Percentiles rank a stretch among this genome's conserved stretches.
Evolutionary conservation across 2,113 vertebrate genomes (phyloP).

Genomic region (Aegotheles bennettii): DNA sequence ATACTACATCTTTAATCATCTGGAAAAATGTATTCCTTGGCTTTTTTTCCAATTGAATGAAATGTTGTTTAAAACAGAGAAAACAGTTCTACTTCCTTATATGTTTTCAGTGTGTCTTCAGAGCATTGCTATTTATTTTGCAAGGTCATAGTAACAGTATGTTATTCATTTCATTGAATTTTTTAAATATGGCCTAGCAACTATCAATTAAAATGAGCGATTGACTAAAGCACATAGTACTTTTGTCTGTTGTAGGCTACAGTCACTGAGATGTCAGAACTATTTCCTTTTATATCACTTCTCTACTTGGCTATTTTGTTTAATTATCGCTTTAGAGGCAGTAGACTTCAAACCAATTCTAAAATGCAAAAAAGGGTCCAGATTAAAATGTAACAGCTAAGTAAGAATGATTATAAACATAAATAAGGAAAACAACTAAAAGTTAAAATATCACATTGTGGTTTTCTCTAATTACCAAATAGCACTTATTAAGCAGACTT

Average conservation of each 20-base stretch:
- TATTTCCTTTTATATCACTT: background rate
- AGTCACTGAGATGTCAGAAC: background rate
- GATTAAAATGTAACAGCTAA: background rate
- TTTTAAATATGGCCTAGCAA: conserved; percentile 3
- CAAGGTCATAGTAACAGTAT: background rate
- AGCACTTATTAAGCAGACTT: background rate
- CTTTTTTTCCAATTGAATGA: conserved; percentile 18
- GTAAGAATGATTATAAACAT: background rate
- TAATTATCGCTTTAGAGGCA: background rate
- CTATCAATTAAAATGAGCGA: background rate
- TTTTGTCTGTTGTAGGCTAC: background rate
- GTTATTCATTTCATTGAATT: conserved; percentile 12
- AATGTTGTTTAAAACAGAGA: conserved; percentile 38
- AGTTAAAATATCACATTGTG: background rate
- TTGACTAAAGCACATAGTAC: background rate
- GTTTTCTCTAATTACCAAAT: background rate
- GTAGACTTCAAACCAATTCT: background rate
- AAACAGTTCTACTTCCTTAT: conserved; percentile 30
- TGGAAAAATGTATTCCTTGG: conserved; percentile 57
- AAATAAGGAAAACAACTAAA: background rate
- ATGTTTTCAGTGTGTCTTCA: conserved; percentile 36
- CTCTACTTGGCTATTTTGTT: background rate
- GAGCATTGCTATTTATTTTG: conserved; percentile 51
- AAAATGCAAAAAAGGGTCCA: background rate
- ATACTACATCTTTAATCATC: conserved; percentile 53